Evolutionary conservation across 2,888 invertebrate species (phyloP).

Genomic region (Clanis bilineata): DNA sequence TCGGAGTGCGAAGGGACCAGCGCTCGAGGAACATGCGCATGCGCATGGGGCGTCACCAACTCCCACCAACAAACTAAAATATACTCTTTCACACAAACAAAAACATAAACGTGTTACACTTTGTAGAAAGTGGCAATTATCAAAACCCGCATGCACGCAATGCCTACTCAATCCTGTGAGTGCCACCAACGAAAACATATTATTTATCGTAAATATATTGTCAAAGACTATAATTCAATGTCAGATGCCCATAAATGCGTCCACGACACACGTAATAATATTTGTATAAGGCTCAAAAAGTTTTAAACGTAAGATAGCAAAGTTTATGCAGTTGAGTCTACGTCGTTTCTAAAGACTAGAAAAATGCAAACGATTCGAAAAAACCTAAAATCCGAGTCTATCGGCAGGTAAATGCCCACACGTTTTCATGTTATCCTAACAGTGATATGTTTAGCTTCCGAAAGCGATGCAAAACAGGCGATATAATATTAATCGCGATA

Average conservation of each 20-base stretch:
- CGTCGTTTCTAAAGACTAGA: constrained; percentile 73
- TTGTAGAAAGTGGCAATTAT: constrained; percentile 24
- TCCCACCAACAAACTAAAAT: constrained; percentile 26
- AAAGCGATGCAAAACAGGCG: constrained; percentile 42
- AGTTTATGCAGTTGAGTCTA: constrained; percentile 53
- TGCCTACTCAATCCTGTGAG: constrained; percentile 31
- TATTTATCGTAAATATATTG: constrained; percentile 37
- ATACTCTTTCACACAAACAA: constrained; percentile 28
- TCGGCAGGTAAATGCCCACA: constrained; percentile 44
- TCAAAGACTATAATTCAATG: constrained; percentile 37
- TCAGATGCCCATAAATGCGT: constrained; percentile 53
- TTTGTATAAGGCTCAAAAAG: constrained; percentile 46
- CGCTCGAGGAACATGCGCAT: constrained; percentile 2
- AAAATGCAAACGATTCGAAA: constrained; percentile 76
- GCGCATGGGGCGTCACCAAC: neutral
- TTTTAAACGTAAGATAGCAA: constrained; percentile 47
- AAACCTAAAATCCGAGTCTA: constrained; percentile 45
- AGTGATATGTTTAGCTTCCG: constrained; percentile 68
- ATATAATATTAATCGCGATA: constrained; percentile 28
- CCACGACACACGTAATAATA: constrained; percentile 38
- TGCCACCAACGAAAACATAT: constrained; percentile 40
- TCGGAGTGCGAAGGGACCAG: constrained; percentile 29
- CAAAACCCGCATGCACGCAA: constrained; percentile 35
- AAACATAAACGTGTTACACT: constrained; percentile 23
- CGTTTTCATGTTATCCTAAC: constrained; percentile 25